Evolutionary conservation across 1,140 invertebrate genomes (phyloP).

Genomic region (Triops cancriformis): DNA sequence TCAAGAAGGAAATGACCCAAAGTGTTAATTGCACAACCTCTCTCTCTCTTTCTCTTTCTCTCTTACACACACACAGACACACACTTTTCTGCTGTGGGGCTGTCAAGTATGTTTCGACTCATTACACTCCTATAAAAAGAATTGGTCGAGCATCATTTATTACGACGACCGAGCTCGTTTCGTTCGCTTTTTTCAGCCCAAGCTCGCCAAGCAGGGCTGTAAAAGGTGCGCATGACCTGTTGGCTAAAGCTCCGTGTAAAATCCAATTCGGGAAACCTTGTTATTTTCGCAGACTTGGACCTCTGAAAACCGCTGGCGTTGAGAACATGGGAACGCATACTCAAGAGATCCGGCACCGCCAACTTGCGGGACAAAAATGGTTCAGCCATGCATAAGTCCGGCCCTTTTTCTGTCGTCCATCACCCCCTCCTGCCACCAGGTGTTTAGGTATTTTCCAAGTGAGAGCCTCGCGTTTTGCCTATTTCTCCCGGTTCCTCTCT

Average conservation of each 20-base stretch:
- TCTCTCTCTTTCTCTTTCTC: not conserved
- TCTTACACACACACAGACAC: no score
- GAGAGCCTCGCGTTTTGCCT: not conserved
- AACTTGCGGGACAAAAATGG: not conserved
- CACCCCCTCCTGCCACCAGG: not conserved
- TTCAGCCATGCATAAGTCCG: conserved; percentile 1
- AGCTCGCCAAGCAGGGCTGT: not conserved
- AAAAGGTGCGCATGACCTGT: not conserved
- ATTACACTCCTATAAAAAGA: not conserved
- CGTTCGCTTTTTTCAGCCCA: not conserved
- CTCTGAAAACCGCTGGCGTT: not conserved
- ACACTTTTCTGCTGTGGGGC: not conserved
- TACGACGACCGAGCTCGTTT: not conserved
- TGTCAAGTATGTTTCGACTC: not conserved
- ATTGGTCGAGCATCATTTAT: not conserved
- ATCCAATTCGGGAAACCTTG: not conserved
- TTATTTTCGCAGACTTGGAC: conserved; percentile 5
- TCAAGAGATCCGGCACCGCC: not conserved
- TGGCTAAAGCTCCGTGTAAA: not conserved
- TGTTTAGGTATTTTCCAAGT: not conserved
- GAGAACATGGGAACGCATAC: not conserved
- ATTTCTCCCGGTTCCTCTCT: not conserved
- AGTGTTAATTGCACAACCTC: conserved; percentile 1
- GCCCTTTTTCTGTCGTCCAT: not conserved
- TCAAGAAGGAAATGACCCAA: conserved; percentile 4